phyloP scores from a whole-genome alignment of 2,113 vertebrate species.

The Psittacula cyanocephala region DNA sequence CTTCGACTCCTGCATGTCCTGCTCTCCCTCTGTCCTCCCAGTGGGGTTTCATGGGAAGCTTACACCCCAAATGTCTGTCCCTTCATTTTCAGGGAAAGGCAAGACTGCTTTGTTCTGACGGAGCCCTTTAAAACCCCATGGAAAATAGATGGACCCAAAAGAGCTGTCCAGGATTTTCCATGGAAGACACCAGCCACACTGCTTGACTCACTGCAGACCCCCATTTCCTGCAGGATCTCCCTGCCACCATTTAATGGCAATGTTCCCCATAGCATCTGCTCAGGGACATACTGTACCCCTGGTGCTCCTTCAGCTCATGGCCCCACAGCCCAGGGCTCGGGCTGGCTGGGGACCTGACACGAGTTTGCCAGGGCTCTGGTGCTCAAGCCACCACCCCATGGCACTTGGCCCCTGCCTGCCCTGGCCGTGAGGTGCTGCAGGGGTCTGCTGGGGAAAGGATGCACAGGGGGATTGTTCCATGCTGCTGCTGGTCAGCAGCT shows the following conservation, averaged over 20 bases:
- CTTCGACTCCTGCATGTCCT: neutral
- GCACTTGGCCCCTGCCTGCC: neutral
- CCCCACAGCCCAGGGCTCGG: neutral
- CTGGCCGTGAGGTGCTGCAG: accelerated
- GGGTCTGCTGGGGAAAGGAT: neutral
- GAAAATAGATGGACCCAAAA: neutral
- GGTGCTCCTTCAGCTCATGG: neutral
- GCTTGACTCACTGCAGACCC: neutral
- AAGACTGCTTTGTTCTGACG: neutral
- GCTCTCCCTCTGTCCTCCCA: neutral
- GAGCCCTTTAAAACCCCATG: neutral
- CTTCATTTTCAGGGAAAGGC: neutral
- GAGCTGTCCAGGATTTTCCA: neutral
- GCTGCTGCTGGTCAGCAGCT: neutral
- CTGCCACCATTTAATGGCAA: neutral
- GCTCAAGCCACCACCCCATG: neutral
- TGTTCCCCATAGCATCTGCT: neutral
- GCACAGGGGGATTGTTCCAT: neutral
- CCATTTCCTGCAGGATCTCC: neutral
- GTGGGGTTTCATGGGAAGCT: accelerated
- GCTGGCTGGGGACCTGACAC: neutral
- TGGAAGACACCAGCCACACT: neutral
- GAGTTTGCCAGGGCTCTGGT: neutral
- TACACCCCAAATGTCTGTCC: neutral
- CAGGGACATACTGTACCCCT: neutral